These are phyloP conservation scores for Microdon myrmicae DNA, from an alignment of 2,888 invertebrate species.

Conservation along the genomic window DNA sequence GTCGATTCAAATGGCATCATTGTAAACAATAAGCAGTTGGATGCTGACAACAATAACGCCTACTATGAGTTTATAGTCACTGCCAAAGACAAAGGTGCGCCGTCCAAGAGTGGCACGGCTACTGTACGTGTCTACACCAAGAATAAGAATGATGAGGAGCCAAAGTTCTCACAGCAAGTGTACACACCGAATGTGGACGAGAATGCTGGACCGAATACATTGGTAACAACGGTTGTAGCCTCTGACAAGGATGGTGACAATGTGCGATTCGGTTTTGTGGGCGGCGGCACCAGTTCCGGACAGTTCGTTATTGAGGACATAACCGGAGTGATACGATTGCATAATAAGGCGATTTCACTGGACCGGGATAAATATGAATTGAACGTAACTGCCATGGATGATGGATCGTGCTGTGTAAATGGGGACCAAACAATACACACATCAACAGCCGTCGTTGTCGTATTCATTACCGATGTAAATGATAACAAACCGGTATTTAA, in stretches of 20 bases:
- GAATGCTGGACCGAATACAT: constrained; percentile 92
- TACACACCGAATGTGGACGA: constrained; percentile 97
- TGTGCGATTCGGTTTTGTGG: constrained; percentile 91
- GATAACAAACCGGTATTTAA: constrained; percentile 97
- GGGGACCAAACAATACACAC: constrained; percentile 89
- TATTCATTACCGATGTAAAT: constrained; percentile 96
- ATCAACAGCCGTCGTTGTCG: constrained; percentile 93
- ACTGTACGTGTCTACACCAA: constrained; percentile 96
- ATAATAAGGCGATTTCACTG: constrained; percentile 85
- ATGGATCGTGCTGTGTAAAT: constrained; percentile 95
- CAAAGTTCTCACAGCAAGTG: constrained; percentile 95
- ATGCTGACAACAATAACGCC: constrained; percentile 96
- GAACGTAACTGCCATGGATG: constrained; percentile 97
- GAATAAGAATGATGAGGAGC: constrained; percentile 97
- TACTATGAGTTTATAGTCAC: constrained; percentile 95
- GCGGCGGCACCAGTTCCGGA: constrained; percentile 88
- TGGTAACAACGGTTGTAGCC: constrained; percentile 96
- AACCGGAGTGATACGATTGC: constrained; percentile 91
- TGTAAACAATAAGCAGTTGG: constrained; percentile 90
- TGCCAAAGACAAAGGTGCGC: constrained; percentile 94
- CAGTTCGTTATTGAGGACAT: constrained; percentile 96
- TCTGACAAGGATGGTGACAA: constrained; percentile 98
- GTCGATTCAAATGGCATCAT: constrained; percentile 94
- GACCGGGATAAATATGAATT: constrained; percentile 95
- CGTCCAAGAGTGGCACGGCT: constrained; percentile 90